Evolutionary conservation across 2,888 invertebrate species (phyloP).

Genomic region (Isotomurus palustris): DNA sequence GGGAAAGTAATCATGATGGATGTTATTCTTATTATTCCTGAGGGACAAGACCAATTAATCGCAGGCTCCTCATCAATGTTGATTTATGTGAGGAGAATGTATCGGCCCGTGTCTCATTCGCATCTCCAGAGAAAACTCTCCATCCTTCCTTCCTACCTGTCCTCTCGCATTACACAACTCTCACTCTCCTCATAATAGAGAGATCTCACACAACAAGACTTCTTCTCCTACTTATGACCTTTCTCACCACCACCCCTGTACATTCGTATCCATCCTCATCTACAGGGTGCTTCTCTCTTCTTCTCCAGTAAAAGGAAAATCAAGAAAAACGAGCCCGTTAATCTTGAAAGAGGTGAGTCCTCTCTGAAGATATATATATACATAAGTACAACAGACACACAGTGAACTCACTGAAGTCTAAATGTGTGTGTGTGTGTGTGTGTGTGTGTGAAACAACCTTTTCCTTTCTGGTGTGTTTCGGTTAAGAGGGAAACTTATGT

Average conservation of each 20-base stretch:
- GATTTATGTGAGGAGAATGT: slow-evolving; percentile 42
- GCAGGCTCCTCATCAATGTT: slow-evolving; percentile 46
- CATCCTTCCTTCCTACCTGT: slow-evolving; percentile 18
- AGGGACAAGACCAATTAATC: slow-evolving; percentile 46
- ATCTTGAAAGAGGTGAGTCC: slow-evolving; percentile 24
- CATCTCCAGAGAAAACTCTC: slow-evolving; percentile 20
- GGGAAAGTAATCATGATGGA: slow-evolving; percentile 46
- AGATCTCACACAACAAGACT: slow-evolving; percentile 28
- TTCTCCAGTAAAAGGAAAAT: slow-evolving; percentile 15
- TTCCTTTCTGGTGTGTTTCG: slow-evolving; percentile 9
- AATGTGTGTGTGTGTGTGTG: slow-evolving; percentile 7
- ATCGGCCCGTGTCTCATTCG: slow-evolving; percentile 29
- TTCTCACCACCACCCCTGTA: slow-evolving; percentile 15
- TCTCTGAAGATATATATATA: too few relatives aligned
- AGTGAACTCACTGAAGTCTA: too few relatives aligned
- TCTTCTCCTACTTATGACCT: slow-evolving; percentile 21
- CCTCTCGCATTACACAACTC: too few relatives aligned
- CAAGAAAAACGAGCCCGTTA: slow-evolving; percentile 41
- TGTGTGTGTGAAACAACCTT: slow-evolving; percentile 24
- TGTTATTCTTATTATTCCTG: slow-evolving; percentile 45
- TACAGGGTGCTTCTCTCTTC: background rate
- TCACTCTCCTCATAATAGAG: too few relatives aligned
- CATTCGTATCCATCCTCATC: background rate
- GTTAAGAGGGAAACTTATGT: slow-evolving; percentile 43
- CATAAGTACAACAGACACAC: too few relatives aligned